These are phyloP conservation scores for Epinotia nisella DNA, from an alignment of 2,888 invertebrate species.

Conservation along the genomic window DNA sequence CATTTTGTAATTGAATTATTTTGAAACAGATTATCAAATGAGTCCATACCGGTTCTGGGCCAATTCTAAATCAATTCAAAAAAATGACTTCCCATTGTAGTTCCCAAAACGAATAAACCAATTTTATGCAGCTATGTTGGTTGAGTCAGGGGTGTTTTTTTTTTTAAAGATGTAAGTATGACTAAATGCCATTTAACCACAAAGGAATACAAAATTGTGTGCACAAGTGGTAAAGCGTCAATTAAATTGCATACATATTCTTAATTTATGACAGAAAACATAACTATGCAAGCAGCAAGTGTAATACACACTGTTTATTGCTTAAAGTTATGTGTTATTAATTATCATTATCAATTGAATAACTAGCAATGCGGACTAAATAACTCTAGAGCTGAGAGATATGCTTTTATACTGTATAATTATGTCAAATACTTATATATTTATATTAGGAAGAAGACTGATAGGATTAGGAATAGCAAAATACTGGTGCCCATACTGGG, in stretches of 20 bases:
- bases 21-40: neutral
- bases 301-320: neutral
- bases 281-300: neutral
- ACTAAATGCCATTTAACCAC: neutral
- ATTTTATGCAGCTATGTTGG: neutral
- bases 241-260: neutral
- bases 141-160: neutral
- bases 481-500: neutral
- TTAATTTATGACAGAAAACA: neutral
- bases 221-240: neutral
- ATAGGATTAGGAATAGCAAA: neutral
- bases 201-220: conserved; percentile 1
- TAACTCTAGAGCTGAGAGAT: neutral
- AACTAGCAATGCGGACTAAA: neutral
- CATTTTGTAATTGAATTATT: neutral
- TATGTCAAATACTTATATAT: neutral
- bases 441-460: neutral
- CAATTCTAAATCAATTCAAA: too few species aligned
- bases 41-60: neutral
- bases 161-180: neutral
- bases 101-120: neutral
- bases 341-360: neutral
- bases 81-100: too few species aligned
- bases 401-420: neutral
- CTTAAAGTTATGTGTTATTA: conserved; percentile 1